These are phyloP conservation scores for Tillus elongatus DNA, from an alignment of 2,888 invertebrate genomes.

Conservation along the genomic window DNA sequence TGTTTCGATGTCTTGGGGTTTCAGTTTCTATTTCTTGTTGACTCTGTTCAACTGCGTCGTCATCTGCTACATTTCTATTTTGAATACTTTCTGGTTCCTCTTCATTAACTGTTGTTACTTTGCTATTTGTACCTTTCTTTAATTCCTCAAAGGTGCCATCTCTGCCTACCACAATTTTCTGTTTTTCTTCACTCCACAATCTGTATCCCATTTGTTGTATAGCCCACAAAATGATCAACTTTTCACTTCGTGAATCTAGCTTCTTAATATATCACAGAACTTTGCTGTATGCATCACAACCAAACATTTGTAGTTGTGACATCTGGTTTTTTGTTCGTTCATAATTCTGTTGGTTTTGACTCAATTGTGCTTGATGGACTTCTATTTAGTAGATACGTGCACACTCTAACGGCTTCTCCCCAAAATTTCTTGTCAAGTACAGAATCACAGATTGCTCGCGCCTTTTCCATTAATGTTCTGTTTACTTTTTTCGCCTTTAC, in stretches of 20 bases:
- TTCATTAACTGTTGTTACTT: no score
- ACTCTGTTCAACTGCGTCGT: neutral
- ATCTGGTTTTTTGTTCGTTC: constrained; percentile 1
- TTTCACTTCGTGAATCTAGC: constrained; percentile 2
- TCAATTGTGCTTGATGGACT: neutral
- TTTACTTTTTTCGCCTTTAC: neutral
- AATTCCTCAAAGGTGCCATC: neutral
- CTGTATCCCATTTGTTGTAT: constrained; percentile 3
- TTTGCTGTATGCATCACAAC: neutral
- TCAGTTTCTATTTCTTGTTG: neutral
- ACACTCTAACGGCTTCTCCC: neutral
- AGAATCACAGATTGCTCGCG: constrained; percentile 1
- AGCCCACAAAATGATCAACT: constrained; percentile 1
- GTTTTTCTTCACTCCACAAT: constrained; percentile 5
- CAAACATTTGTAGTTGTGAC: neutral
- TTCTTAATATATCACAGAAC: neutral
- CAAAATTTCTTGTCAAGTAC: constrained; percentile 1
- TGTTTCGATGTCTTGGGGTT: no score
- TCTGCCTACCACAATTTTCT: constrained; percentile 1
- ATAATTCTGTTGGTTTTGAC: neutral
- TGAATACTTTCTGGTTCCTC: neutral
- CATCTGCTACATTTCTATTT: no score
- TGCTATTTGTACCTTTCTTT: no score
- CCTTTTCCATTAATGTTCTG: constrained; percentile 2
- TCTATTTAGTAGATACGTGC: neutral